These are phyloP conservation scores for Spodoptera littoralis DNA, from an alignment of 2,888 invertebrate species.

Conservation along the genomic window DNA sequence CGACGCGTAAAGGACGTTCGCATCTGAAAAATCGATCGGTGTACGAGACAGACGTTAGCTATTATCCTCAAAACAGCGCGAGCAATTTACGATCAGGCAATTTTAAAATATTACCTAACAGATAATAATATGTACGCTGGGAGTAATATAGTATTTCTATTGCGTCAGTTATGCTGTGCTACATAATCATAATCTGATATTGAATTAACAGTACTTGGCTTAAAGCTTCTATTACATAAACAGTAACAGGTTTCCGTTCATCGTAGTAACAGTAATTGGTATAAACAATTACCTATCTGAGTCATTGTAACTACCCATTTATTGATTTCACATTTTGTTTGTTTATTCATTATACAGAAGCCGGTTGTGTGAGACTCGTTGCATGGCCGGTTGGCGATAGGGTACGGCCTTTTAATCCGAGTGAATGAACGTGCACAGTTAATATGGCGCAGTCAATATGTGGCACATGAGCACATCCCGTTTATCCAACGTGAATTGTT, in stretches of 20 bases:
- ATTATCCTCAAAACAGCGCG: slow-evolving; percentile 21
- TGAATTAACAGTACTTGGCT: slow-evolving; percentile 1
- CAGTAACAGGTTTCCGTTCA: slow-evolving; percentile 14
- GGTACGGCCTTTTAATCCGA: slow-evolving; percentile 12
- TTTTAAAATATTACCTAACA: slow-evolving; percentile 4
- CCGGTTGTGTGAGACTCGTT: slow-evolving; percentile 17
- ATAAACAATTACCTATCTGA: slow-evolving; percentile 16
- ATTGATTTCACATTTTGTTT: slow-evolving; percentile 21
- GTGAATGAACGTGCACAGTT: slow-evolving; percentile 24
- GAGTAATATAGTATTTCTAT: slow-evolving; percentile 2
- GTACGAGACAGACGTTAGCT: slow-evolving; percentile 33
- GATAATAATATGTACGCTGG: background rate
- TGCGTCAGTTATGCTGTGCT: slow-evolving; percentile 12
- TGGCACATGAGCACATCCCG: slow-evolving; percentile 15
- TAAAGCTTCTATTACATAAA: slow-evolving; percentile 30
- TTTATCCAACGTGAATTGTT: slow-evolving; percentile 7
- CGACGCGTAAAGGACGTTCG: slow-evolving; percentile 28
- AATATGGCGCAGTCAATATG: slow-evolving; percentile 10
- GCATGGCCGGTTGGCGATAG: slow-evolving; percentile 7
- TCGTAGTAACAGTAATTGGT: slow-evolving; percentile 9
- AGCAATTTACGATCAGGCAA: slow-evolving; percentile 4
- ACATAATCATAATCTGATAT: slow-evolving; percentile 15
- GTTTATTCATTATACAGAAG: slow-evolving; percentile 28
- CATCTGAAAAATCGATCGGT: slow-evolving; percentile 36
- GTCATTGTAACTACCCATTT: slow-evolving; percentile 4